These are phyloP conservation scores for Lochmaea capreae DNA, from an alignment of 2,888 invertebrate species.

Conservation along the genomic window DNA sequence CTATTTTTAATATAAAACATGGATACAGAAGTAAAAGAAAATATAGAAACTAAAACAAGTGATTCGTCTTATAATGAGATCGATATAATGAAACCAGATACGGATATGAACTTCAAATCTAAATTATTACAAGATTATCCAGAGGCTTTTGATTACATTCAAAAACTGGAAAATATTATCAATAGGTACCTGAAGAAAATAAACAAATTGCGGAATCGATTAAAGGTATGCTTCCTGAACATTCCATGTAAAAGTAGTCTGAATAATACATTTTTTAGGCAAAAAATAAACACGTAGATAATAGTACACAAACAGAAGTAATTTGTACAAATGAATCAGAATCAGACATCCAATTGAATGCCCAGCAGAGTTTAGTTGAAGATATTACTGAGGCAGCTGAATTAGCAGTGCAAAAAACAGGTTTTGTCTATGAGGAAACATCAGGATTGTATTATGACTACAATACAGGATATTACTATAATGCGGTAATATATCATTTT, in stretches of 20 bases:
- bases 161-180: conserved; percentile 70
- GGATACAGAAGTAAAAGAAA: conserved; percentile 14
- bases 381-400: conserved; percentile 84
- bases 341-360: conserved; percentile 46
- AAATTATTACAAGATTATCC: conserved; percentile 69
- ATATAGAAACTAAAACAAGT: conserved; percentile 29
- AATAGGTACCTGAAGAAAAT: conserved; percentile 71
- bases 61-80: conserved; percentile 19
- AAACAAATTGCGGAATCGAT: conserved; percentile 70
- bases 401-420: conserved; percentile 77
- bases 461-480: conserved; percentile 90
- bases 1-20: conserved; percentile 9
- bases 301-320: conserved; percentile 52
- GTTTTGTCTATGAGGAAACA: conserved; percentile 88
- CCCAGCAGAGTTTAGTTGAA: conserved; percentile 71
- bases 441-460: conserved; percentile 91
- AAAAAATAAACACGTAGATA: conserved; percentile 47
- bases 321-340: conserved; percentile 3
- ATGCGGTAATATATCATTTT: conserved; percentile 73
- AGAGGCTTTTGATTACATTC: conserved; percentile 70
- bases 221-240: conserved; percentile 53
- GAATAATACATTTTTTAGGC: conserved; percentile 26
- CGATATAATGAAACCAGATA: conserved; percentile 42
- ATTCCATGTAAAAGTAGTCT: conserved; percentile 17
- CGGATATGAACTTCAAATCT: conserved; percentile 29